Conservation (phyloP, 1,140 invertebrate species). For the Pogonomyrmex californicus region DNA sequence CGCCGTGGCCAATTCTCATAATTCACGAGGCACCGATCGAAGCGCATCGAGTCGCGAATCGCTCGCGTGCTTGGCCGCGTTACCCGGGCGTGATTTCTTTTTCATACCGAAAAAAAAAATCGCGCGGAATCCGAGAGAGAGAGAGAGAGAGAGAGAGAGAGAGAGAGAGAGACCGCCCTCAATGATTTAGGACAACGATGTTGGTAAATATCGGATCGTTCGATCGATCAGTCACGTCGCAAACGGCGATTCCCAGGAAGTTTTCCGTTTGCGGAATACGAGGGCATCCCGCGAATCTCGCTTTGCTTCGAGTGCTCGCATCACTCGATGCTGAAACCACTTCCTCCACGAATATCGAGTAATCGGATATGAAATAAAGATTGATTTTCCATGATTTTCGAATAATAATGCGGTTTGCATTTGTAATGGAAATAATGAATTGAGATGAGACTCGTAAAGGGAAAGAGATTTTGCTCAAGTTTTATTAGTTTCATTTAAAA, state of each 20-base stretch:
- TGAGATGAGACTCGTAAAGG: neutral
- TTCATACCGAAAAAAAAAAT: neutral
- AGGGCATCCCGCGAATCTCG: neutral
- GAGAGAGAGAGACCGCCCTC: neutral
- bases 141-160: no score
- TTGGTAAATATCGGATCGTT: constrained; percentile 39
- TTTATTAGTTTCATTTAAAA: no score
- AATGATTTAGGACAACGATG: constrained; percentile 28
- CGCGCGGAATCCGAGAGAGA: neutral
- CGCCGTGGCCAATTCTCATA: constrained; percentile 19
- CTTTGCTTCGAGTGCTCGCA: neutral
- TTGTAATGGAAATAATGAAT: neutral
- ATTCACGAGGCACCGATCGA: constrained; percentile 48
- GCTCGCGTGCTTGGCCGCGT: constrained; percentile 26
- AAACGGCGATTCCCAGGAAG: neutral
- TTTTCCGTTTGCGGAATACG: neutral
- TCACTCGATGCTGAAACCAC: neutral
- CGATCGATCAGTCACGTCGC: neutral
- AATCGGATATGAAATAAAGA: neutral
- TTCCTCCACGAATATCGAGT: constrained; percentile 3
- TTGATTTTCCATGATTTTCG: neutral
- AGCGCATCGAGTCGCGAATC: constrained; percentile 8
- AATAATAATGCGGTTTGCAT: neutral
- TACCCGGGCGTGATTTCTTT: constrained; percentile 24
- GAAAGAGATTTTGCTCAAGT: no score